These are phyloP conservation scores for Drosophila kurseongensis DNA, from an alignment of 1,140 invertebrate species.

Conservation along the genomic window DNA sequence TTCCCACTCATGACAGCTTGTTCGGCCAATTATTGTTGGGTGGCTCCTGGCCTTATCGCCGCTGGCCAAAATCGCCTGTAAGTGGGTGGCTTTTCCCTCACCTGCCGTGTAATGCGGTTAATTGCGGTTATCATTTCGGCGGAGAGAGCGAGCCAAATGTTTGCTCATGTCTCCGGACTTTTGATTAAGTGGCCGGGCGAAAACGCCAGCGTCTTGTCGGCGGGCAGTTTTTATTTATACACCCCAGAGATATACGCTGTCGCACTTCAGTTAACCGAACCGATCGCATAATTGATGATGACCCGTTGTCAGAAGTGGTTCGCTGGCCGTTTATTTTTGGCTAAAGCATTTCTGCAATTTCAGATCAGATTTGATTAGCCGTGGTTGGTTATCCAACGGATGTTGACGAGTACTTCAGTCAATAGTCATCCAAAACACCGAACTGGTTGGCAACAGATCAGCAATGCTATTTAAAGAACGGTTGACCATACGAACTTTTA, in stretches of 20 bases:
- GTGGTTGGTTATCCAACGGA: conserved; percentile 20
- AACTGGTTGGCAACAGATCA: not conserved
- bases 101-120: conserved; percentile 48
- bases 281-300: conserved; percentile 70
- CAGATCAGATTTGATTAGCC: conserved; percentile 30
- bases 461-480: not conserved
- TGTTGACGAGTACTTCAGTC: conserved; percentile 15
- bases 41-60: conserved; percentile 32
- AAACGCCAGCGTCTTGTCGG: conserved; percentile 48
- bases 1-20: conserved; percentile 66
- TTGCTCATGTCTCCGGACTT: conserved; percentile 67
- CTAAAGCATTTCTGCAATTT: conserved; percentile 20
- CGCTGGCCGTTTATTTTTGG: conserved; percentile 46
- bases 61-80: conserved; percentile 53
- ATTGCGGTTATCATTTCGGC: conserved; percentile 67
- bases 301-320: conserved; percentile 42
- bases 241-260: conserved; percentile 56
- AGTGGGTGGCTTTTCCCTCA: conserved; percentile 53
- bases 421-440: not conserved
- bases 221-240: conserved; percentile 47
- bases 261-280: conserved; percentile 43
- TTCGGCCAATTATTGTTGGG: conserved; percentile 63
- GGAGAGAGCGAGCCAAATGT: conserved; percentile 53
- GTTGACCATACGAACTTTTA: too few species aligned
- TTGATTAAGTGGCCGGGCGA: conserved; percentile 74